Conservation (phyloP, 2,888 invertebrate species). For the Mimumesa dahlbomi region DNA sequence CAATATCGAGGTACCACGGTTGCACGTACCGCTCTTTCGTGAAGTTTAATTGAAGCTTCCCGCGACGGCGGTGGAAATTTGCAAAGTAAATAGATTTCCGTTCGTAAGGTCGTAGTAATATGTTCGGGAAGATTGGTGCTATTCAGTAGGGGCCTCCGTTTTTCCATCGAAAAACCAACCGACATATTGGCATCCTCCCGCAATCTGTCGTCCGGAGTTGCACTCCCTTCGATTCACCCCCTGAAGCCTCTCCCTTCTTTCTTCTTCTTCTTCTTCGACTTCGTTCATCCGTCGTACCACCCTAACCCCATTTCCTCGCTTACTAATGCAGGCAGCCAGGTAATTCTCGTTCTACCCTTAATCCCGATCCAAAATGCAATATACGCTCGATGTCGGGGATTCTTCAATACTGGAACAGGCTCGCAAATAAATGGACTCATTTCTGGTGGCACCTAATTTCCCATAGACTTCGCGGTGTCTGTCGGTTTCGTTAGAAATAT, state of each 20-base stretch:
- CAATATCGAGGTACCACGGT: too few relatives aligned
- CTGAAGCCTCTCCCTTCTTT: conserved; percentile 2
- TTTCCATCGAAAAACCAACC: conserved; percentile 25
- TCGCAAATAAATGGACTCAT: background rate
- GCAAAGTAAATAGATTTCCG: background rate
- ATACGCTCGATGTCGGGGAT: background rate
- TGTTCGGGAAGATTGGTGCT: conserved; percentile 20
- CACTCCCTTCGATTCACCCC: conserved; percentile 31
- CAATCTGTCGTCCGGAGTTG: conserved; percentile 54
- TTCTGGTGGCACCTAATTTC: background rate
- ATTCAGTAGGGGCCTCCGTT: conserved; percentile 17
- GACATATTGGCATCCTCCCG: conserved; percentile 47
- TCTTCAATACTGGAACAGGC: background rate
- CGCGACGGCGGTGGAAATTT: background rate
- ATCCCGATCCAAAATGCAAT: conserved; percentile 3
- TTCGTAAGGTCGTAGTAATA: conserved; percentile 4
- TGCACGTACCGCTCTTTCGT: too few relatives aligned
- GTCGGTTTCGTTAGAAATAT: too few relatives aligned
- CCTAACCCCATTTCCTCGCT: conserved; percentile 30
- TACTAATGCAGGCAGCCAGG: conserved; percentile 2
- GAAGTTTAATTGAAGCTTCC: background rate
- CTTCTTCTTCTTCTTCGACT: conserved; percentile 12
- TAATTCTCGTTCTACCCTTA: conserved; percentile 19
- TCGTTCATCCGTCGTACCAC: conserved; percentile 35
- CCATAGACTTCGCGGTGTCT: too few relatives aligned